phyloP scores from a whole-genome alignment of 2,797 vertebrate genomes.

The Perodicticus potto region DNA sequence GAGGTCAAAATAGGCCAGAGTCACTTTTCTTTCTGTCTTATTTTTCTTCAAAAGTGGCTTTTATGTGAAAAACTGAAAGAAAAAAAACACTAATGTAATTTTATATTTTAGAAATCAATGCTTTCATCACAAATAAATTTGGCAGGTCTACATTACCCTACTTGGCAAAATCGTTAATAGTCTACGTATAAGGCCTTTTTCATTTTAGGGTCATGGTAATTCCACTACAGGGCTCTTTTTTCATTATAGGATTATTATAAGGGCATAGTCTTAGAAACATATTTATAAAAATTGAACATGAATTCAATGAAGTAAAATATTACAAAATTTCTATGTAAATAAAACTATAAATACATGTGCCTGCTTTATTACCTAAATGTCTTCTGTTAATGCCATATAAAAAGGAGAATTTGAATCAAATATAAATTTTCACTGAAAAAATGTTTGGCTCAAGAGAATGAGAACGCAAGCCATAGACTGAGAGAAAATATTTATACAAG shows the following conservation, averaged over 20 bases:
- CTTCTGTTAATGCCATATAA: neutral
- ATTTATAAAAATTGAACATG: slow-evolving; percentile 23
- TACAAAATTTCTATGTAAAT: slow-evolving; percentile 22
- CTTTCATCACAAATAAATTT: slow-evolving; percentile 41
- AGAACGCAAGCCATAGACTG: neutral
- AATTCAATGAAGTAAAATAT: neutral
- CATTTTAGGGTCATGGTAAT: neutral
- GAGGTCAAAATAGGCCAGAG: neutral
- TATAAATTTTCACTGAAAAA: neutral
- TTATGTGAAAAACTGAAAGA: neutral
- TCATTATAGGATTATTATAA: slow-evolving; percentile 41
- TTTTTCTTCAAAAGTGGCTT: neutral
- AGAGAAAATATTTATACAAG: neutral
- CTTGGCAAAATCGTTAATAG: neutral
- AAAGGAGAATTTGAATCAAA: slow-evolving; percentile 37
- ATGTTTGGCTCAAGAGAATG: neutral
- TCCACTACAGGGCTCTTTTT: neutral
- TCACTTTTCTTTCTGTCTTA: neutral
- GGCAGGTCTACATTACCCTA: neutral
- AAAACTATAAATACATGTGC: neutral
- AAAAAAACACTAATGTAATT: neutral
- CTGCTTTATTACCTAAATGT: neutral
- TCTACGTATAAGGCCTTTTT: neutral
- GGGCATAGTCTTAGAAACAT: neutral
- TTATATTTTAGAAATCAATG: neutral